phyloP scores from a whole-genome alignment of 2,113 vertebrate genomes.

The Sprattus sprattus region DNA sequence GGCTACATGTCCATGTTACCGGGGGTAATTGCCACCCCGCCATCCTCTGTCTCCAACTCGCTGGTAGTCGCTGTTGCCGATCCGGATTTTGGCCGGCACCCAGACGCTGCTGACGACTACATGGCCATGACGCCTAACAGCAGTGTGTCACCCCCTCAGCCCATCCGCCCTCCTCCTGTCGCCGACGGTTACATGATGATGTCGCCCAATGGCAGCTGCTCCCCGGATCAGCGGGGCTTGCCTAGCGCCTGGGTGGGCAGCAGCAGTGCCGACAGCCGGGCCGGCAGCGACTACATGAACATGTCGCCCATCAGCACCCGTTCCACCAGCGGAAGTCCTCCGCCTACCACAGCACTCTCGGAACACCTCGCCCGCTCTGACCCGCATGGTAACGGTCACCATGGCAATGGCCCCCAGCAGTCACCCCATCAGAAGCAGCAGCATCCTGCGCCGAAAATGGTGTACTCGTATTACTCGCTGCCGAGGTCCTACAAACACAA shows the following conservation, averaged over 20 bases:
- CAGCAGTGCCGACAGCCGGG: conserved; percentile 65
- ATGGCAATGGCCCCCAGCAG: not conserved
- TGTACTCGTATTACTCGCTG: conserved; percentile 74
- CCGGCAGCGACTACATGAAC: conserved; percentile 78
- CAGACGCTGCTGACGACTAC: conserved; percentile 67
- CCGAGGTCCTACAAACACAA: conserved; percentile 73
- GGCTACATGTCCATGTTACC: conserved; percentile 79
- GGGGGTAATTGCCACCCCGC: conserved; percentile 64
- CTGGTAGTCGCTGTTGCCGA: conserved; percentile 63
- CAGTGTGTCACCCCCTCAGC: conserved; percentile 74
- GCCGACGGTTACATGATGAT: conserved; percentile 79
- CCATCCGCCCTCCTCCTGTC: conserved; percentile 58
- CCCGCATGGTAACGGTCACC: conserved; percentile 5
- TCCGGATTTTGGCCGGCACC: conserved; percentile 42
- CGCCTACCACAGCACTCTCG: conserved; percentile 48
- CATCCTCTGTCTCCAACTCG: conserved; percentile 57
- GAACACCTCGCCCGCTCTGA: not conserved
- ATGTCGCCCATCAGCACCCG: conserved; percentile 77
- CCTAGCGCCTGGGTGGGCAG: conserved; percentile 63
- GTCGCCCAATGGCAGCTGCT: conserved; percentile 76
- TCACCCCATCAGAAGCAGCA: no score
- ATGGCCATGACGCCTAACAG: conserved; percentile 76
- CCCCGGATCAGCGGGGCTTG: conserved; percentile 71
- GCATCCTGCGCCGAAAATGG: conserved; percentile 67
- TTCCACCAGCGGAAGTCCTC: conserved; percentile 68